Evolutionary conservation across 2,888 invertebrate genomes (phyloP).

Genomic region (Trachelus stipa): DNA sequence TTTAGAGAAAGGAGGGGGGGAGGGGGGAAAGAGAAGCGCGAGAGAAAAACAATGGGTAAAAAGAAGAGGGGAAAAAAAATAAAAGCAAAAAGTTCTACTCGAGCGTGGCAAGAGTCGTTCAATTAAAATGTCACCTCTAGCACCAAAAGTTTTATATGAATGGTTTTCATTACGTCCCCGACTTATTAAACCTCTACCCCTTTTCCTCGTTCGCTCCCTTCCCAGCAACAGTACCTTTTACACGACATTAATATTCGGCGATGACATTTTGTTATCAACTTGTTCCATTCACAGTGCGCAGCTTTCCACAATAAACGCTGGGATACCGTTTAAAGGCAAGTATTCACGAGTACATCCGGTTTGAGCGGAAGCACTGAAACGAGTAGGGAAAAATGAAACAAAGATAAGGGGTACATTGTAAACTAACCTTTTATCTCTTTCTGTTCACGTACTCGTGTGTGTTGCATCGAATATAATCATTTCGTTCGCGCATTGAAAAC

Average conservation of each 20-base stretch:
- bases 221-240: constrained; percentile 29
- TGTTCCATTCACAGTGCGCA: constrained; percentile 28
- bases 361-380: not conserved
- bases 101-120: constrained; percentile 38
- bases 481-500: not conserved
- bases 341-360: not conserved
- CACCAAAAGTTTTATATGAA: constrained; percentile 61
- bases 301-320: not conserved
- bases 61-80: not conserved
- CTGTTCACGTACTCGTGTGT: not conserved
- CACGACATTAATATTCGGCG: constrained; percentile 50
- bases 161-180: constrained; percentile 62
- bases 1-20: not conserved
- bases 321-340: not conserved
- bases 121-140: constrained; percentile 58
- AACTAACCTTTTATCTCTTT: not conserved
- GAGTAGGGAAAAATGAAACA: not conserved
- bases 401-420: not conserved
- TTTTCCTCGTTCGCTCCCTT: constrained; percentile 18
- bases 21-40: not conserved
- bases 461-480: not conserved
- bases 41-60: constrained; percentile 14
- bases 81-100: not conserved
- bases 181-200: constrained; percentile 54
- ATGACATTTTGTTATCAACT: constrained; percentile 50